Evolutionary conservation across 2,113 vertebrate genomes (phyloP).

Genomic region (Onychorhynchus coronatus): DNA sequence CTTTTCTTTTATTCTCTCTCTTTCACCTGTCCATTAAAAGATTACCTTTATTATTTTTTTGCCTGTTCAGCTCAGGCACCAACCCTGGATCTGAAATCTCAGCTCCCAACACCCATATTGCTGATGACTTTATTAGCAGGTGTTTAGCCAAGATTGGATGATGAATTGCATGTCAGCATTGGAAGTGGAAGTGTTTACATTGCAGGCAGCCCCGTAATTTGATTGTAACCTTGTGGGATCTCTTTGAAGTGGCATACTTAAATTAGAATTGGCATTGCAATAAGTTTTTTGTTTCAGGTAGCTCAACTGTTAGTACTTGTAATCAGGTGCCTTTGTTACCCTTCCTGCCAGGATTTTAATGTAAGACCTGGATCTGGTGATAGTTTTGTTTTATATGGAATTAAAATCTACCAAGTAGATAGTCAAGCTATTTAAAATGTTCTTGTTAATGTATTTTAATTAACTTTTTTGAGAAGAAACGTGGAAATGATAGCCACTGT

Average conservation of each 20-base stretch:
- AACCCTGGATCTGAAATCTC: background rate
- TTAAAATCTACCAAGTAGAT: background rate
- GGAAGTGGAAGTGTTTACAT: background rate
- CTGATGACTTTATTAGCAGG: background rate
- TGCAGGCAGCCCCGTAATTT: background rate
- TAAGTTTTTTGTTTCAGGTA: background rate
- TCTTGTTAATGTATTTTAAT: background rate
- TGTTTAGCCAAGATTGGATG: background rate
- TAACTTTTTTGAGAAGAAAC: background rate
- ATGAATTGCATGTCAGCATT: background rate
- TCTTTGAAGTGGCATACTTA: background rate
- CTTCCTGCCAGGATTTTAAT: background rate
- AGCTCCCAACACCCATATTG: background rate
- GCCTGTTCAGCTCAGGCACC: background rate
- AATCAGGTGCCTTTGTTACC: background rate
- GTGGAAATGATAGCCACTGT: background rate
- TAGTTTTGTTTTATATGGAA: background rate
- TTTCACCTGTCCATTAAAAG: background rate
- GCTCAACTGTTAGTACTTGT: background rate
- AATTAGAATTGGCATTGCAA: background rate
- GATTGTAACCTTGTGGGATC: background rate
- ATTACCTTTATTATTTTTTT: background rate
- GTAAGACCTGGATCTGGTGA: background rate
- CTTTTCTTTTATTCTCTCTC: background rate
- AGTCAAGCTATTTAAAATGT: background rate